Base-by-base conservation (phyloP, 2,888 invertebrate genomes). In the Agrochola macilenta region DNA sequence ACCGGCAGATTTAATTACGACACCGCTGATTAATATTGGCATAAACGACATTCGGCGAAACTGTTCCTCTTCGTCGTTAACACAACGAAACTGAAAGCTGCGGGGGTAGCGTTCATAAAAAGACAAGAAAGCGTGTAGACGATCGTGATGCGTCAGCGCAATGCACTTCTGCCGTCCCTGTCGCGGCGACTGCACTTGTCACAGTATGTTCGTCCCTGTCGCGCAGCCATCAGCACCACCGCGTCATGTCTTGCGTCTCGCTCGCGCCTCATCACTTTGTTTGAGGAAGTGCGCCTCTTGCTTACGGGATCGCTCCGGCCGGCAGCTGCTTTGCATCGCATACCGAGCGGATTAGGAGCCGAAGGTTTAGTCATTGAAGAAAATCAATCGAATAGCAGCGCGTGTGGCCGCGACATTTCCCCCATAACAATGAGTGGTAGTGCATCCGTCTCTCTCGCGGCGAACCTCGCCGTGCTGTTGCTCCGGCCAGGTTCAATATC, bases 391-490 rank as follows among this genome's bases (percentile, higher is more conserved):
- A 85, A 84, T 87, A 88, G 90, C 90, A 86, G 91, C 92, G 95
- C 93, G 95, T 95, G 95, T 94, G 95, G 95, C 92, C 94, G 94
- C 95, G 95, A 96, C 96, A 93, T 93, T 93, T 93, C 93, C 92
- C 93, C 94, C 95, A 95, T 96, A 95, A 95, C 95, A 95, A 96
- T 96, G 95, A 95, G 95, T 95, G 95, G 94, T 94, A 95, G 95
- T 95, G 92, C 94, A 94, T 94, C 94, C 94, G 94, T 96, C 95
- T 93, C 95, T 95, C 93, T 95, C 95, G 91, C 94, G 92, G 93
- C 95, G 93, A 93, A 91, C 93, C 94, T 95, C 92, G 94, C 89
- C 91, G 95, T 94, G 94, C 94, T 93, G 94, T 95, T 94, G 95
- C 94, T 92, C 95, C 94, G 94, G 93, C 90, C 94, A 96, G 94